Evolutionary conservation across 2,888 invertebrate species (phyloP).

Genomic region (Drosophila ezoana): DNA sequence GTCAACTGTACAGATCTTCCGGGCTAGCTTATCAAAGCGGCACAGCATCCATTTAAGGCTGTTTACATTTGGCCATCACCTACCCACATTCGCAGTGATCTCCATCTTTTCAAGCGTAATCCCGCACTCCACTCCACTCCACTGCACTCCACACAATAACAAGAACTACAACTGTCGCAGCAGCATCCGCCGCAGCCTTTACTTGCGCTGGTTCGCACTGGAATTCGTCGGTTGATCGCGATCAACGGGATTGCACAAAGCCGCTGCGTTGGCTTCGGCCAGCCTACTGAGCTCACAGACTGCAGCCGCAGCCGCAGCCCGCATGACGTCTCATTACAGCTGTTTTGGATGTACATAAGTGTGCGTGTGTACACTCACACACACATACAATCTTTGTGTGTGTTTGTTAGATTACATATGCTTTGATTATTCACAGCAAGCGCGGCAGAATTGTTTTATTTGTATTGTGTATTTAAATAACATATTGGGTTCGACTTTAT

Average conservation of each 20-base stretch:
- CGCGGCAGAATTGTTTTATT: constrained; percentile 7
- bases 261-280: constrained; percentile 19
- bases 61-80: constrained; percentile 22
- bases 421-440: constrained; percentile 21
- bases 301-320: constrained; percentile 19
- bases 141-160: background rate
- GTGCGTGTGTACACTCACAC: background rate
- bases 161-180: background rate
- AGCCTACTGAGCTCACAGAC: constrained; percentile 32
- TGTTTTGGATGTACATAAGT: constrained; percentile 15
- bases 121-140: background rate
- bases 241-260: constrained; percentile 30
- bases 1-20: constrained; percentile 3
- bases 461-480: constrained; percentile 14
- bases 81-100: constrained; percentile 35
- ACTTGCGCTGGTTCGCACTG: constrained; percentile 44
- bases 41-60: background rate
- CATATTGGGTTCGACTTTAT: constrained; percentile 39
- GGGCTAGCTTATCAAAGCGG: constrained; percentile 11
- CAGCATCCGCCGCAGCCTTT: constrained; percentile 13
- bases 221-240: constrained; percentile 34
- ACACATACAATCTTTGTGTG: constrained; percentile 6
- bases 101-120: constrained; percentile 26
- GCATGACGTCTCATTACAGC: constrained; percentile 46
- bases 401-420: constrained; percentile 17